phyloP scores from a whole-genome alignment of 2,888 invertebrate species.

The Alcis repandata region DNA sequence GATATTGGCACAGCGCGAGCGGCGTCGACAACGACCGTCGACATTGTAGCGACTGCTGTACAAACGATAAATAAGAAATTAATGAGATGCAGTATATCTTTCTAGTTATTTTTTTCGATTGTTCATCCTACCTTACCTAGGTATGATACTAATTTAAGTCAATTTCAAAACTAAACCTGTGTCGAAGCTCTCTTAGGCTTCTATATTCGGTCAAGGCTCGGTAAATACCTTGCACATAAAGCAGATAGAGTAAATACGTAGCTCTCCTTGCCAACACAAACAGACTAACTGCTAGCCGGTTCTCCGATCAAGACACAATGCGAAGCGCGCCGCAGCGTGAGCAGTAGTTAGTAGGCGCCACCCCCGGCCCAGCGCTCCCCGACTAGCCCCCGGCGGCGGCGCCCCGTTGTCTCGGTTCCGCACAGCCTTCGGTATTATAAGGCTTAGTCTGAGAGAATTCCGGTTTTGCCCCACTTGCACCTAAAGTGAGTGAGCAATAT shows the following conservation, averaged over 20 bases:
- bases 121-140: no score
- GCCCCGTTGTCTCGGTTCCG: constrained; percentile 13
- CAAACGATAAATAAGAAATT: no score
- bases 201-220: no score
- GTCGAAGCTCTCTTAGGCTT: no score
- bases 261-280: not conserved
- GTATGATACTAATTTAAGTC: no score
- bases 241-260: not conserved
- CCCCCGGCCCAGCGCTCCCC: not conserved
- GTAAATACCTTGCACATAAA: no score
- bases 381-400: constrained; percentile 7
- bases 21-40: no score
- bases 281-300: not conserved
- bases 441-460: constrained; percentile 3
- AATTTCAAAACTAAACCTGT: no score
- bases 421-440: not conserved
- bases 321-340: not conserved
- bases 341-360: not conserved
- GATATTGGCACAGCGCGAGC: constrained; percentile 4
- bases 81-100: no score
- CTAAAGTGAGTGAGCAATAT: not conserved
- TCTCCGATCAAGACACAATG: not conserved
- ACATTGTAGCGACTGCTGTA: no score
- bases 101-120: no score
- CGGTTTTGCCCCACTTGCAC: not conserved